Evolutionary conservation across 2,113 vertebrate species (phyloP), one percentile per base, ranked within the genome.

Genomic region (Corythaeola cristata): DNA sequence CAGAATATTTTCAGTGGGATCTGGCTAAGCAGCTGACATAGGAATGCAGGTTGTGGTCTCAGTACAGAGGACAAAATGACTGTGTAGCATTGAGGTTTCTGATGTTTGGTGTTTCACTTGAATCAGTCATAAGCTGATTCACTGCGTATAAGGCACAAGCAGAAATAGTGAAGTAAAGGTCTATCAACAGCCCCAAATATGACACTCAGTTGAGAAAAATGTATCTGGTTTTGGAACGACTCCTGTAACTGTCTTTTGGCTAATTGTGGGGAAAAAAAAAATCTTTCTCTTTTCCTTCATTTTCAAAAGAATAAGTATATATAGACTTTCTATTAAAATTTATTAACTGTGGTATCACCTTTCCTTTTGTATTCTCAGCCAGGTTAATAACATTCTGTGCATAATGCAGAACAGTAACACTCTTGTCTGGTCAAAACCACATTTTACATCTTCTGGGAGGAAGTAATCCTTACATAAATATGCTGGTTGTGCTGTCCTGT

Each of bases 341-440:
- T 21, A 83, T 32, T 89, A 67, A 91, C 66, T 72, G 39, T 60
- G 32, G 23, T 76, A 63, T 73, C 8, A 4, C 53, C 35, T 83
- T 96, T 94, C 19, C 35, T 94, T 94, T 88, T 93, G 76, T 92
- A 63, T 94, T 92, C 67, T 85, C 67, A 94, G 49, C 23, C 78
- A 88, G 74, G 85, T 94, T 94, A 93, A 85, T 85, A 85, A 85
- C 78, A 91, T 82, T 89, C 78, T 76, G 66, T 93, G 75, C 44
- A 30, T 91, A 68, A 8, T 93, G 79, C 78, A 79, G 85, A 97
- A 76, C 58, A 89, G 41, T 78, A 91, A 82, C 45, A 79, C 6
- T 79, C 37, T 83, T 79, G 60, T 88, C 85, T 75, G 79, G 52
- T 85, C 53, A 90, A 85, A 94, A 83, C 4, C 74, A 91, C 62